Base-by-base conservation (phyloP, 2,888 invertebrate genomes). In the Falcaria lacertinaria region DNA sequence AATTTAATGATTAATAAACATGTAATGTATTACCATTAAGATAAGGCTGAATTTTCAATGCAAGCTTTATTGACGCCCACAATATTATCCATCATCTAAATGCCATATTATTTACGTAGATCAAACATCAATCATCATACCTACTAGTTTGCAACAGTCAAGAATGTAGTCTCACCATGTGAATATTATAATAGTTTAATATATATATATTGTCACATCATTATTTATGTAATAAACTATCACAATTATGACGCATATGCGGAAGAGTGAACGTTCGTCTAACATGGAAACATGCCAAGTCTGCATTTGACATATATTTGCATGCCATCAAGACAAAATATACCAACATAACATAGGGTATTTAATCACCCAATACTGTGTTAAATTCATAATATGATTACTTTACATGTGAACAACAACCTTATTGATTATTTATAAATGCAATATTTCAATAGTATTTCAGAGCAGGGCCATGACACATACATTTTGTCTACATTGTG, bases 271-370 rank as follows among this genome's bases (percentile, higher is more conserved):
- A 28, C 14, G 15, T n/a, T 34, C 7, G 28, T 28, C 28, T 28
- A 7, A 28, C 40, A 13, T 43, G 48, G 48, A 39, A 1, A n/a
- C 38, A 16, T 41, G 49, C 46, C 49, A 46, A 46, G 28, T 11
- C 11, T 11, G 28, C 11, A 28, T 28, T 28, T 11, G 28, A 28
- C 7, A 28, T 19, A 19, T 4, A 19, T n/a, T n/a, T n/a, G n/a
- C n/a, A n/a, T n/a, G n/a, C n/a, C n/a, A n/a, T n/a, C n/a, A n/a
- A n/a, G n/a, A n/a, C n/a, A n/a, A n/a, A n/a, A n/a, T n/a, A n/a
- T n/a, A n/a, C n/a, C n/a, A n/a, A n/a, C n/a, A n/a, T n/a, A n/a
- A n/a, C n/a, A n/a, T n/a, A n/a, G n/a, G n/a, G n/a, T n/a, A n/a
- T n/a, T n/a, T n/a, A n/a, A n/a, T n/a, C n/a, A n/a, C n/a, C n/a